Base-by-base conservation (phyloP, 2,888 invertebrate species). In the Alentia gelatinosa region DNA sequence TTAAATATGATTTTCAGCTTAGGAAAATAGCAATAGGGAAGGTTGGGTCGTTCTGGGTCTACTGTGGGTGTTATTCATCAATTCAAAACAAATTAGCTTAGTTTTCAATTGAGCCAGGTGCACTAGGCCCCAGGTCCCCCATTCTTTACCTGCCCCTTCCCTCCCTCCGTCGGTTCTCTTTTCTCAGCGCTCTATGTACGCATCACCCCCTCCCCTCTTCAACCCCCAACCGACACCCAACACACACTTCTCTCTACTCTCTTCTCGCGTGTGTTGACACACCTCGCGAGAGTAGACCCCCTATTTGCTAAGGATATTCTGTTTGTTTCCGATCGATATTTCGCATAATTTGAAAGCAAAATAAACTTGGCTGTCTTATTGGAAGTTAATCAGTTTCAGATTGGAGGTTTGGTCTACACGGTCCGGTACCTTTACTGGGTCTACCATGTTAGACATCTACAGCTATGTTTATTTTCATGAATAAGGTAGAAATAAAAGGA, bases 361-460 rank as follows among this genome's bases (percentile, higher is more conserved):
- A 86, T 86, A 86, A 86, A 86, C 86, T 47, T 19, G 1, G 42
- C 7, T n/a, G 47, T 30, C 50, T 86, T 86, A 86, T 86, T 86
- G 86, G n/a, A 86, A 86, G 86, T 86, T 86, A 86, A 86, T 86
- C 86, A 47, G 42, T 42, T 83, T 30, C 40, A 83, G 83, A 83
- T 83, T 40, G 83, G n/a, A 30, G 37, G 15, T 15, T 37, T n/a
- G 1, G 75, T 37, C n/a, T 15, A 75, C 56, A 56, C 19, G 19
- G 68, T 26, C 68, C 15, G 19, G 30, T 33, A 5, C 74, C n/a
- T n/a, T n/a, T n/a, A n/a, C n/a, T n/a, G n/a, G n/a, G n/a, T n/a
- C 56, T n/a, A 56, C 56, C n/a, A 12, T 56, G n/a, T 4, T 56
- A 56, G 23, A 56, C 19, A 56, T 56, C 7, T 42, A 42, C 47